A percentile compares a stretch with the other conserved stretches of the same genome.
phyloP scores from a whole-genome alignment of 2,113 vertebrate species.

The Setophaga coronata region DNA sequence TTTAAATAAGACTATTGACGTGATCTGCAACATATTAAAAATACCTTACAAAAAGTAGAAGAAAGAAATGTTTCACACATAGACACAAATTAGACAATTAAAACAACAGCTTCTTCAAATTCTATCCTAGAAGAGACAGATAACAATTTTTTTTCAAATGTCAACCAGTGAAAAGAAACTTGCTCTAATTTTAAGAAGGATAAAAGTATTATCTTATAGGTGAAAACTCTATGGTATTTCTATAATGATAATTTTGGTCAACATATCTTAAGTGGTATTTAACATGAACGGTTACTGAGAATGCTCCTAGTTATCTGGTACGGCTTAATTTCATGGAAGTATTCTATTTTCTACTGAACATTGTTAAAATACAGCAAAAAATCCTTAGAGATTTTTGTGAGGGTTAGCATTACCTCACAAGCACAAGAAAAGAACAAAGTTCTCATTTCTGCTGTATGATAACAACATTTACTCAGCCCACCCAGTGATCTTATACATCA shows the following conservation, averaged over 20 bases:
- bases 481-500: conserved; percentile 89
- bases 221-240: background rate
- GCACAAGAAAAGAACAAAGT: background rate
- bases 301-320: background rate
- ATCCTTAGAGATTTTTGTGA: background rate
- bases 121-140: background rate
- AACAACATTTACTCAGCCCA: conserved; percentile 78
- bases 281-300: background rate
- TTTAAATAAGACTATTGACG: background rate
- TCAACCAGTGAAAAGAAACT: background rate
- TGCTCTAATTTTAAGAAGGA: background rate
- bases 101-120: background rate
- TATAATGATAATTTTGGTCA: background rate
- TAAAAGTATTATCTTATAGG: background rate
- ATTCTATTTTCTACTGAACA: background rate
- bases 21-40: background rate
- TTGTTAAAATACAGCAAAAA: background rate
- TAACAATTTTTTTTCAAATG: background rate
- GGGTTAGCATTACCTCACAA: background rate
- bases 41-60: background rate
- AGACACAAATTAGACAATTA: background rate
- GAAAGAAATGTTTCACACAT: background rate
- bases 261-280: background rate
- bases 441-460: background rate
- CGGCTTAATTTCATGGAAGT: background rate